A percentile compares a stretch with the other conserved stretches of the same genome.
Evolutionary conservation across 2,888 invertebrate genomes (phyloP).

Genomic region (Ochropleura leucogaster): DNA sequence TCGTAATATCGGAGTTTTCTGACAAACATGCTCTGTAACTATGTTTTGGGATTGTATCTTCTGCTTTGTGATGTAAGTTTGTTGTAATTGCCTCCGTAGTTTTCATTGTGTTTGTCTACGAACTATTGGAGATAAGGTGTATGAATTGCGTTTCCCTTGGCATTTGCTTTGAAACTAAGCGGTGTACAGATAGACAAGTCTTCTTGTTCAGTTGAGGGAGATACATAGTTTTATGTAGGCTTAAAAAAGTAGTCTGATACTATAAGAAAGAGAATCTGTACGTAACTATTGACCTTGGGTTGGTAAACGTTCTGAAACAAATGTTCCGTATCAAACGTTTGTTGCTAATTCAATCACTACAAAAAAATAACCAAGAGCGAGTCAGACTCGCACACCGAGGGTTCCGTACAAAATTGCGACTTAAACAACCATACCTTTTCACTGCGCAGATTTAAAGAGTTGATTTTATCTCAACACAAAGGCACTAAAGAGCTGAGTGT

Average conservation of each 20-base stretch:
- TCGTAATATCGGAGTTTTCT: constrained; percentile 46
- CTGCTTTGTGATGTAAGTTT: constrained; percentile 34
- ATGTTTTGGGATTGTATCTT: constrained; percentile 31
- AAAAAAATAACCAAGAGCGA: background rate
- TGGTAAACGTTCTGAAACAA: constrained; percentile 18
- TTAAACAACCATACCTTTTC: too few relatives aligned
- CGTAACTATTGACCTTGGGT: constrained; percentile 15
- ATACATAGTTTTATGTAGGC: constrained; percentile 7
- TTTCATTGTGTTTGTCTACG: constrained; percentile 33
- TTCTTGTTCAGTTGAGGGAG: constrained; percentile 29
- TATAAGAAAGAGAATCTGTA: constrained; percentile 22
- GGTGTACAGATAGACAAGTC: background rate
- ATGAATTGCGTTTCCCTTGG: constrained; percentile 24
- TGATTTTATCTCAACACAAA: too few relatives aligned
- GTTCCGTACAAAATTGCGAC: too few relatives aligned
- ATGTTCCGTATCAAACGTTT: constrained; percentile 20
- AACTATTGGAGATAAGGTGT: constrained; percentile 30
- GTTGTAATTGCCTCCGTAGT: constrained; percentile 39
- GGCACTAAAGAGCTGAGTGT: too few relatives aligned
- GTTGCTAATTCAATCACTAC: constrained; percentile 7
- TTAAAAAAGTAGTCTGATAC: constrained; percentile 5
- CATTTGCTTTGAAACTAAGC: constrained; percentile 23
- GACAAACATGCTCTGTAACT: constrained; percentile 33
- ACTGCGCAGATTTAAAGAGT: too few relatives aligned
- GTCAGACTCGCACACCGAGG: too few relatives aligned